Conservation (phyloP, 1,140 invertebrate species). For the Hyles vespertilio region DNA sequence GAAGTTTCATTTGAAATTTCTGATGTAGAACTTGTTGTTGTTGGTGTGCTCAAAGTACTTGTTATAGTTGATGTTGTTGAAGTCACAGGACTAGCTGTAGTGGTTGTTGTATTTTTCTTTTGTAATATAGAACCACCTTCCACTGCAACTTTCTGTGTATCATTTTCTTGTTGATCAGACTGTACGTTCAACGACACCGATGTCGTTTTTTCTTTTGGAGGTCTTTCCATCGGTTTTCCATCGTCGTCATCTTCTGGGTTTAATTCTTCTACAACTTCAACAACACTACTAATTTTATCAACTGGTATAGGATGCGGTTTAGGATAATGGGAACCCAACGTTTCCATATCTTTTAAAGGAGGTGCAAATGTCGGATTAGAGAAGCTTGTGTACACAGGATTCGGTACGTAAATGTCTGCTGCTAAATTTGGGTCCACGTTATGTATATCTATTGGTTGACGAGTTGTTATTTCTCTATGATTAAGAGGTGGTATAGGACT, state of each 20-base stretch:
- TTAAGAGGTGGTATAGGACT: slow-evolving; percentile 50
- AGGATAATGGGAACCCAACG: slow-evolving; percentile 72
- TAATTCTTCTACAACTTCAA: slow-evolving; percentile 43
- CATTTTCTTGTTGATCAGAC: slow-evolving; percentile 47
- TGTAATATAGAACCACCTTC: slow-evolving; percentile 68
- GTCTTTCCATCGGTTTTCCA: slow-evolving; percentile 62
- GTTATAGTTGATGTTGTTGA: slow-evolving; percentile 21
- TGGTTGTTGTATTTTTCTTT: slow-evolving; percentile 39
- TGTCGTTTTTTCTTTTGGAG: slow-evolving; percentile 69
- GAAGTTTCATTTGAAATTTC: slow-evolving; percentile 12
- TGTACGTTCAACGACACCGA: slow-evolving; percentile 66
- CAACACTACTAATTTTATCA: slow-evolving; percentile 78
- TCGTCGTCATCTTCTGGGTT: slow-evolving; percentile 47
- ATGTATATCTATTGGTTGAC: slow-evolving; percentile 39
- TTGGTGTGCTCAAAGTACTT: slow-evolving; percentile 2
- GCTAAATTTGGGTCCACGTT: slow-evolving; percentile 57
- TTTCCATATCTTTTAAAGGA: slow-evolving; percentile 71
- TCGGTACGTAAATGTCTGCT: slow-evolving; percentile 61
- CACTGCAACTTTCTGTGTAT: slow-evolving; percentile 56
- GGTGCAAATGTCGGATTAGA: slow-evolving; percentile 78
- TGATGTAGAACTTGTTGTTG: not conserved
- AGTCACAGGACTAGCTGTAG: slow-evolving; percentile 21
- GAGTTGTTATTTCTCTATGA: slow-evolving; percentile 46
- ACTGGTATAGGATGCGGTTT: slow-evolving; percentile 81
- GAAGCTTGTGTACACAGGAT: slow-evolving; percentile 81